Conservation (phyloP, 2,797 vertebrate genomes). For the Sitta carolinensis region DNA sequence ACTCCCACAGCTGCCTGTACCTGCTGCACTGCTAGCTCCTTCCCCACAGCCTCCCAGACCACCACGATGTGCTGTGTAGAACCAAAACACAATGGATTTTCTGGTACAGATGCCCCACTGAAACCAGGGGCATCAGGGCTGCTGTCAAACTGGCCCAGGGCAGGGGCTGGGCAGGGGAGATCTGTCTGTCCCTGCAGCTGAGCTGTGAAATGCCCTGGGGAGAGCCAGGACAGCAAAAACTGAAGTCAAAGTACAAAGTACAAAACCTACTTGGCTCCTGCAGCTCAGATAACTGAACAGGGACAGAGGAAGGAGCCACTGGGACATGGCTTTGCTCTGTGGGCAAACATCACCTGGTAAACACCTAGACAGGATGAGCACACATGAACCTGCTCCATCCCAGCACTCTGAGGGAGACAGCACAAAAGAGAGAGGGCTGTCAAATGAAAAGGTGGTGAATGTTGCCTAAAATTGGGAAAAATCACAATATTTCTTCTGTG, state of each 20-base stretch:
- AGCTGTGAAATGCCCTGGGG: background rate
- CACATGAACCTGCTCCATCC: fast-evolving
- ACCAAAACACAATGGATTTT: background rate
- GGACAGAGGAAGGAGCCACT: background rate
- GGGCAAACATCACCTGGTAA: background rate
- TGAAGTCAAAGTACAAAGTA: background rate
- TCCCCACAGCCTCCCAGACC: background rate
- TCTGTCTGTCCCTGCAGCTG: background rate
- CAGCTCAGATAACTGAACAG: background rate
- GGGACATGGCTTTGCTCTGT: background rate
- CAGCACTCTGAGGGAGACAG: background rate
- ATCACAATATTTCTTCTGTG: background rate
- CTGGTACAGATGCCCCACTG: background rate
- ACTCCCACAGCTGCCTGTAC: background rate
- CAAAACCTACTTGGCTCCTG: background rate
- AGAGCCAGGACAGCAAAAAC: background rate
- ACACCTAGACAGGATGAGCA: background rate
- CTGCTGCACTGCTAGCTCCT: background rate
- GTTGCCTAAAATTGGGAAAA: background rate
- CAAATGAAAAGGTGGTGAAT: background rate
- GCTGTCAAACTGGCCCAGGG: background rate
- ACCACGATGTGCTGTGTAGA: fast-evolving
- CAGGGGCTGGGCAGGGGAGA: fast-evolving
- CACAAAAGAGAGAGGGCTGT: fast-evolving
- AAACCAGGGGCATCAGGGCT: background rate